These are phyloP conservation scores for Sinocyclocheilus rhinocerous DNA, from an alignment of 2,113 vertebrate species.

Conservation along the genomic window DNA sequence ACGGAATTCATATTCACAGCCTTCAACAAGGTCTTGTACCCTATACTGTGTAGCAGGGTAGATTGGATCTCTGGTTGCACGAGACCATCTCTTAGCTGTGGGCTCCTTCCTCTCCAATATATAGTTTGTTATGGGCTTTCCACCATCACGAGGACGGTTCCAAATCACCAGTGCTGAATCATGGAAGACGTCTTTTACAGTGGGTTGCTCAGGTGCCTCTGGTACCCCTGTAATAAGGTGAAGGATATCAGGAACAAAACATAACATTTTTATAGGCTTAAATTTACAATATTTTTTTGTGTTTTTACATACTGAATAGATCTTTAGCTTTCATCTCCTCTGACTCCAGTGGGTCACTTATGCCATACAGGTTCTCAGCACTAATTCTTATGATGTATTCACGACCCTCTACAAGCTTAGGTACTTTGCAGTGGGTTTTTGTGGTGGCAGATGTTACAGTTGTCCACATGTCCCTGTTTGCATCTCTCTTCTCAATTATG, in stretches of 20 bases:
- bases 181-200: slow-evolving; percentile 87
- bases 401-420: slow-evolving; percentile 90
- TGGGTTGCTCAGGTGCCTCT: slow-evolving; percentile 92
- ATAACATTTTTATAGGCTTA: background rate
- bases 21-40: slow-evolving; percentile 89
- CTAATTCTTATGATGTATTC: slow-evolving; percentile 92
- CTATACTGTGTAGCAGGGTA: slow-evolving; percentile 90
- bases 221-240: slow-evolving; percentile 84
- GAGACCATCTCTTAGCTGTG: slow-evolving; percentile 85
- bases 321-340: slow-evolving; percentile 96
- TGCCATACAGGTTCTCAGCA: slow-evolving; percentile 96
- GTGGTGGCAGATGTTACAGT: slow-evolving; percentile 89
- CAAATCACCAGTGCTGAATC: slow-evolving; percentile 89
- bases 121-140: slow-evolving; percentile 96
- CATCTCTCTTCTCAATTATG: slow-evolving; percentile 92
- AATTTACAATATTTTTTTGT: background rate
- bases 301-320: slow-evolving; percentile 85
- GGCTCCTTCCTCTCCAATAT: slow-evolving; percentile 93
- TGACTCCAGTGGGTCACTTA: slow-evolving; percentile 94
- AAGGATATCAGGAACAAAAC: background rate
- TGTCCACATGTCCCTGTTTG: slow-evolving; percentile 90
- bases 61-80: slow-evolving; percentile 86
- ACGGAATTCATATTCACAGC: slow-evolving; percentile 93
- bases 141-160: slow-evolving; percentile 93
- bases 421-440: slow-evolving; percentile 92